phyloP scores from a whole-genome alignment of 2,888 invertebrate genomes.

The Drosophila infuscata region DNA sequence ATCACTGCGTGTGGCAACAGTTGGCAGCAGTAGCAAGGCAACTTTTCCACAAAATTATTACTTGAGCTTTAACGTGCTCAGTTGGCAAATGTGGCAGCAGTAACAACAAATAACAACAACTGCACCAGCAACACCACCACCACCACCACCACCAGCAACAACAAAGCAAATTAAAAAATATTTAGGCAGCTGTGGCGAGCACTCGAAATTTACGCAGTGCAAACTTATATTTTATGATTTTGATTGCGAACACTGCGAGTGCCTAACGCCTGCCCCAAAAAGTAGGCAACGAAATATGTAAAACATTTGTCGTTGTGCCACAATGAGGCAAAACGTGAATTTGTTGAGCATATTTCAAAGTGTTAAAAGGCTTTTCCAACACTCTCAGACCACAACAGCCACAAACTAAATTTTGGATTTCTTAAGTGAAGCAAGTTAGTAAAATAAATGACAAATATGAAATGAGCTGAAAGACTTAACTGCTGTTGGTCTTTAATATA shows the following conservation, averaged over 20 bases:
- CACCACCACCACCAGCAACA: conserved; percentile 21
- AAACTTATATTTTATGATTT: conserved; percentile 81
- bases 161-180: conserved; percentile 79
- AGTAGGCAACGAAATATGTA: conserved; percentile 68
- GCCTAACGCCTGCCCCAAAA: conserved; percentile 51
- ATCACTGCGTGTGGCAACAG: conserved; percentile 59
- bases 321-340: not conserved
- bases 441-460: too few species aligned
- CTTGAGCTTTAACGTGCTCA: conserved; percentile 70
- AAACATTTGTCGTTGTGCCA: conserved; percentile 23
- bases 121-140: conserved; percentile 32
- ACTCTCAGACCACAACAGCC: not conserved
- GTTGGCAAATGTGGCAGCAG: conserved; percentile 37
- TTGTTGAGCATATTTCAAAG: not conserved
- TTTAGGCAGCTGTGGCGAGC: conserved; percentile 80
- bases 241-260: conserved; percentile 59
- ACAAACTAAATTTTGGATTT: not conserved
- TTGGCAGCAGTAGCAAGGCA: conserved; percentile 38
- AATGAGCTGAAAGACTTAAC: not conserved
- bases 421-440: not conserved
- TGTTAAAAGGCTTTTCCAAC: not conserved
- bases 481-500: too few species aligned
- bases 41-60: conserved; percentile 59
- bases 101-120: conserved; percentile 28
- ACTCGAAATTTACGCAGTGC: conserved; percentile 76